These are phyloP conservation scores for Creontiades dilutus DNA, from an alignment of 2,888 invertebrate genomes.

Conservation along the genomic window DNA sequence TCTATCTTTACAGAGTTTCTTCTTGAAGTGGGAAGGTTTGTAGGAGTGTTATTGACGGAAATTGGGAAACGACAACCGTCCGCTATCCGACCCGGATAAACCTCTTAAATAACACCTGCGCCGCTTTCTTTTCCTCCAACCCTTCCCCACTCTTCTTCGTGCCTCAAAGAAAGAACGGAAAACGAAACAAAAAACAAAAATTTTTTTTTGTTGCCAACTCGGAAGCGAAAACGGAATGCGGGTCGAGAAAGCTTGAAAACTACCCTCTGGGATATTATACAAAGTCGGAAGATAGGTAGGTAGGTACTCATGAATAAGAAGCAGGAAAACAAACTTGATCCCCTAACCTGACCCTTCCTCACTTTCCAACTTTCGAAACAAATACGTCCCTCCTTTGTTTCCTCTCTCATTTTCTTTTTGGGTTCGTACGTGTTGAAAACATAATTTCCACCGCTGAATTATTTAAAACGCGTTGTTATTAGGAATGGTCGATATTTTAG, in stretches of 20 bases:
- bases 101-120: slow-evolving; percentile 39
- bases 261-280: slow-evolving; percentile 72
- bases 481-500: too few relatives aligned
- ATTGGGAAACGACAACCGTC: slow-evolving; percentile 35
- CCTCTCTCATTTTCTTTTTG: neutral
- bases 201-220: slow-evolving; percentile 22
- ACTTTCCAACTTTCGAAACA: slow-evolving; percentile 18
- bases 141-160: neutral
- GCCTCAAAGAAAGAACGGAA: slow-evolving; percentile 8
- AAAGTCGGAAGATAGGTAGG: slow-evolving; percentile 73
- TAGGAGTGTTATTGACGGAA: slow-evolving; percentile 26
- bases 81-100: neutral
- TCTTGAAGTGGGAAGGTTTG: slow-evolving; percentile 2
- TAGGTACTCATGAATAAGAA: slow-evolving; percentile 73
- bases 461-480: neutral
- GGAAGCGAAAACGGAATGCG: neutral
- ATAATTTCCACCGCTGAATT: neutral
- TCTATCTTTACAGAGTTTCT: neutral
- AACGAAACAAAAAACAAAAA: slow-evolving; percentile 44
- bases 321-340: slow-evolving; percentile 71
- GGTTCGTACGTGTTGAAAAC: neutral
- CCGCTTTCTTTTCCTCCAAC: neutral
- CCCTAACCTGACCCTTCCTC: slow-evolving; percentile 32
- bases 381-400: slow-evolving; percentile 20
- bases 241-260: slow-evolving; percentile 27